phyloP scores from a whole-genome alignment of 2,888 invertebrate genomes.

The Troides helena region DNA sequence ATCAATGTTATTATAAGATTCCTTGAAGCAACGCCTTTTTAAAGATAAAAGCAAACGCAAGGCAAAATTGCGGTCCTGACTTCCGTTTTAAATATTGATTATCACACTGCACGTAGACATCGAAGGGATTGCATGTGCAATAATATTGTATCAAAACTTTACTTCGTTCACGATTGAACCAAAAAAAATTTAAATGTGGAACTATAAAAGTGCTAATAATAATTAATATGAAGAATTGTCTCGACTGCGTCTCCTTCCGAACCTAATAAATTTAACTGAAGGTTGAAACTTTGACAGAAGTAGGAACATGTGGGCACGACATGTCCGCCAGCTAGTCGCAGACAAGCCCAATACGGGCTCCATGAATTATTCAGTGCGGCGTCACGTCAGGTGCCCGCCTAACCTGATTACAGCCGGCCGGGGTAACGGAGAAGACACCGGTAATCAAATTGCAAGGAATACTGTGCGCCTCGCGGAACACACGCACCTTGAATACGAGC shows the following conservation, averaged over 20 bases:
- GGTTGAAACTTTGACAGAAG: no score
- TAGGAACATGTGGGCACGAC: background rate
- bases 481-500: no score
- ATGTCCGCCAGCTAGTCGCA: background rate
- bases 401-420: constrained; percentile 13
- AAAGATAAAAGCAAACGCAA: background rate
- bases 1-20: background rate
- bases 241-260: no score
- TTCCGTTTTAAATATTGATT: constrained; percentile 4
- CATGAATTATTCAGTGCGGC: constrained; percentile 14
- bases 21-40: background rate
- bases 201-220: no score
- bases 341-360: background rate
- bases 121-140: no score
- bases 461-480: no score
- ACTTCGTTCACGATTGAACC: no score
- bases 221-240: no score
- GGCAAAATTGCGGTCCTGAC: constrained; percentile 10
- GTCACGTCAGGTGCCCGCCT: constrained; percentile 14
- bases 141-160: no score
- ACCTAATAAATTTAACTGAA: no score
- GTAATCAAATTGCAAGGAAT: constrained; percentile 11
- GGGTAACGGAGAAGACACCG: background rate
- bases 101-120: background rate
- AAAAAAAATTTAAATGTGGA: no score